Base-by-base conservation (phyloP, 2,113 vertebrate genomes). In the Sphyrna mokarran region DNA sequence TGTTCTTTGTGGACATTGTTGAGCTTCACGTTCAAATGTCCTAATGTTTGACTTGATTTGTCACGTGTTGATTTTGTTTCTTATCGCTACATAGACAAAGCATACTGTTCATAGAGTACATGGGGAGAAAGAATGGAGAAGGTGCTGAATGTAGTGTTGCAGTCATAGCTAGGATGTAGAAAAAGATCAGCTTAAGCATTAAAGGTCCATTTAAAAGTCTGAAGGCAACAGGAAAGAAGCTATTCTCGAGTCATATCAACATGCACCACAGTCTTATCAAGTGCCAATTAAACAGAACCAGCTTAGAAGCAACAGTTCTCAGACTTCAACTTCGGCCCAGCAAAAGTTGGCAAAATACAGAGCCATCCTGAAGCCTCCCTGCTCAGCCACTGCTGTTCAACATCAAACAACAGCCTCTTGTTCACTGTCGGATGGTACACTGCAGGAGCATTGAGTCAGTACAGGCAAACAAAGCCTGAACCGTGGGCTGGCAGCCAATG, bases 371-470 rank as follows among this genome's bases (percentile, higher is more conserved):
- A 37, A n/a, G 61, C 63, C 33, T 93, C 33, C 33, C 89, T 20
- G 61, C 8, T n/a, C 89, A 91, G 58, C 29, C 89, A 9, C 58
- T 91, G 89, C n/a, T 91, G 58, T n/a, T 20, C 14, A 93, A 68
- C n/a, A n/a, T 68, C 16, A 72, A 76, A 95, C 40, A 70, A 54
- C 40, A 72, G 66, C 26, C 94, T 72, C 94, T 95, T 95, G 94
- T 95, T 95, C 94, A 48, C 69, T 54, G 94, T 70, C 69, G 94
- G 94, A 76, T 68, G 29, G 69, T 48, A 22, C 29, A 23, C 94
- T 54, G 63, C n/a, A 68, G 89, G n/a, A 18, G 68, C 94, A 95
- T 26, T 95, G 69, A 95, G 68, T 76, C 94, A 94, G 13, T 33
- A 37, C 90, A 48, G 40, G 94, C 68, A 95, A 76, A 95, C 89